phyloP scores from a whole-genome alignment of 2,797 vertebrate genomes.

The Ctenochaetus hawaiiensis region DNA sequence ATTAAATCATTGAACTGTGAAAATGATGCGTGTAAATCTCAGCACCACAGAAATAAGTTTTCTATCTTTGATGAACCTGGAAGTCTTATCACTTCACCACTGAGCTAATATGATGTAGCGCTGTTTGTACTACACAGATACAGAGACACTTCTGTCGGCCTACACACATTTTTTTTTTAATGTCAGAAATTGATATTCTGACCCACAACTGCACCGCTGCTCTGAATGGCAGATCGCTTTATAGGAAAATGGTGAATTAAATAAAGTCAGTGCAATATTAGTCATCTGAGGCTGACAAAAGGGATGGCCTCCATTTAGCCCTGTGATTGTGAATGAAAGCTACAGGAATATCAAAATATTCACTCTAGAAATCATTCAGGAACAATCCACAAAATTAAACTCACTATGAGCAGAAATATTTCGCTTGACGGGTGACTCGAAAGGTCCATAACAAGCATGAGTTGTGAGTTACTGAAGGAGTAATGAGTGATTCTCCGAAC shows the following conservation, averaged over 20 bases:
- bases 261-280: slow-evolving; percentile 20
- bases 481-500: slow-evolving; percentile 26
- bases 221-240: slow-evolving; percentile 46
- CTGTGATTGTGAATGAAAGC: slow-evolving; percentile 22
- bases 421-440: slow-evolving; percentile 21
- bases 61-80: slow-evolving; percentile 38
- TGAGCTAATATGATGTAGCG: slow-evolving; percentile 20
- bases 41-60: slow-evolving; percentile 18
- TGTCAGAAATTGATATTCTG: slow-evolving; percentile 38
- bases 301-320: neutral
- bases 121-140: slow-evolving; percentile 23
- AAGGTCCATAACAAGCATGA: slow-evolving; percentile 14
- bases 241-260: slow-evolving; percentile 31
- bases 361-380: slow-evolving; percentile 34
- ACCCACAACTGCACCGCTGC: neutral
- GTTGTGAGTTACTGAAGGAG: slow-evolving; percentile 6
- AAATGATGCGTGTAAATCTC: slow-evolving; percentile 31
- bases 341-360: slow-evolving; percentile 10
- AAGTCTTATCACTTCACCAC: slow-evolving; percentile 28
- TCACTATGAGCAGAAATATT: slow-evolving; percentile 9
- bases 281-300: slow-evolving; percentile 15
- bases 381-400: slow-evolving; percentile 42
- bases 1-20: slow-evolving; percentile 45
- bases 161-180: slow-evolving; percentile 2
- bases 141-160: slow-evolving; percentile 6